Conservation (phyloP, 1,140 invertebrate genomes). For the Gonioctena quinquepunctata region DNA sequence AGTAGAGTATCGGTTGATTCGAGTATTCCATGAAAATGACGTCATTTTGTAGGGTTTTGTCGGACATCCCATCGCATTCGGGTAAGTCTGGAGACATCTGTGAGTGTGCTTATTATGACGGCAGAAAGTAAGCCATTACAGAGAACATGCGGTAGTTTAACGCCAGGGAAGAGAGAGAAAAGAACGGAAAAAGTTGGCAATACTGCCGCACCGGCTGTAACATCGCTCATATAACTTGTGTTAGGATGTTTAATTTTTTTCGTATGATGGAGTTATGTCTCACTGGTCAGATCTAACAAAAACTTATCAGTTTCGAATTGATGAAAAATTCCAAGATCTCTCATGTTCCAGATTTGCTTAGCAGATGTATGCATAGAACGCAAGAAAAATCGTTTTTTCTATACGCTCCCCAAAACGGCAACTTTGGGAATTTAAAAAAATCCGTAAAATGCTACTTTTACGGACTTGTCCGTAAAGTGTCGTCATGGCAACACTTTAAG, state of each 20-base stretch:
- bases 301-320: no score
- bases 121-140: constrained; percentile 46
- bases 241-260: background rate
- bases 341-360: no score
- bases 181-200: constrained; percentile 37
- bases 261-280: background rate
- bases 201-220: constrained; percentile 8
- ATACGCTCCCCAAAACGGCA: no score
- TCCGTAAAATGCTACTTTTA: no score
- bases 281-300: background rate
- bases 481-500: no score
- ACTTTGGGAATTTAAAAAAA: no score
- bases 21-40: constrained; percentile 31
- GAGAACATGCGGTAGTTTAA: constrained; percentile 44
- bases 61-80: constrained; percentile 3
- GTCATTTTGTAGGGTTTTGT: constrained; percentile 36
- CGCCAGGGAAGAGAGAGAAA: constrained; percentile 34
- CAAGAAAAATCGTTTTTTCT: no score
- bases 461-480: no score
- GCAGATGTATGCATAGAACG: no score
- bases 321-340: no score
- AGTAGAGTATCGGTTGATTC: constrained; percentile 23
- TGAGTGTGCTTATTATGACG: constrained; percentile 39
- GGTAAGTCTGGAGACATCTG: constrained; percentile 41
- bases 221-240: background rate